Percentiles rank a stretch among this genome's conserved stretches.
phyloP scores from a whole-genome alignment of 2,797 vertebrate genomes.

The Margarornis squamiger region DNA sequence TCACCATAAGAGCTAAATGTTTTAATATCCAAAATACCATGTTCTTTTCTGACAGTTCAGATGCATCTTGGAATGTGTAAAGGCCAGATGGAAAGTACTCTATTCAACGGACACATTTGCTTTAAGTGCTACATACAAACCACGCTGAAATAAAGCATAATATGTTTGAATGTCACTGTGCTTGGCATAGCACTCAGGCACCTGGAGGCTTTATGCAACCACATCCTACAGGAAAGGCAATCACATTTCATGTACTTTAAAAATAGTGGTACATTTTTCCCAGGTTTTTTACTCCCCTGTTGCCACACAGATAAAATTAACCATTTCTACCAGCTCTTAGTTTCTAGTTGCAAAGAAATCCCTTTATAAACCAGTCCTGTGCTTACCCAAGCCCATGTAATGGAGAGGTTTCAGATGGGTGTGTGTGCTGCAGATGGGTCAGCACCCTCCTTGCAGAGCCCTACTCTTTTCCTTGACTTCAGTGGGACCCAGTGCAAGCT shows the following conservation, averaged over 20 bases:
- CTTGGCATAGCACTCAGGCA: not conserved
- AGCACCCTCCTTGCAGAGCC: not conserved
- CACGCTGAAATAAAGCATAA: not conserved
- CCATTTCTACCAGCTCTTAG: not conserved
- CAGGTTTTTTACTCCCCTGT: not conserved
- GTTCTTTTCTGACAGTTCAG: slow-evolving; percentile 35
- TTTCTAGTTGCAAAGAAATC: not conserved
- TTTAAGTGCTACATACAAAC: not conserved
- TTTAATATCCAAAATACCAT: slow-evolving; percentile 46
- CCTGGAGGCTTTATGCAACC: slow-evolving; percentile 35
- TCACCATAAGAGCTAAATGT: slow-evolving; percentile 7
- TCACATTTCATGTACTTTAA: not conserved
- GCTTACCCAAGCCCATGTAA: not conserved
- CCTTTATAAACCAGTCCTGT: not conserved
- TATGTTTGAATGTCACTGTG: not conserved
- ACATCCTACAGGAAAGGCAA: not conserved
- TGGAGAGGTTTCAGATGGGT: not conserved
- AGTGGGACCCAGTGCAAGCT: not conserved
- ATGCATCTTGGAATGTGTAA: slow-evolving; percentile 16
- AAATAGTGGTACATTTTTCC: not conserved
- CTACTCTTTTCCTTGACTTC: not conserved
- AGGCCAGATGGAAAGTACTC: slow-evolving; percentile 26
- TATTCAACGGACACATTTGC: not conserved
- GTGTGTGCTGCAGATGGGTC: accelerated
- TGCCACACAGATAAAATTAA: not conserved